Evolutionary conservation across 2,113 vertebrate species (phyloP), one percentile per base, ranked within the genome.

Genomic region (Pygoscelis antarcticus): DNA sequence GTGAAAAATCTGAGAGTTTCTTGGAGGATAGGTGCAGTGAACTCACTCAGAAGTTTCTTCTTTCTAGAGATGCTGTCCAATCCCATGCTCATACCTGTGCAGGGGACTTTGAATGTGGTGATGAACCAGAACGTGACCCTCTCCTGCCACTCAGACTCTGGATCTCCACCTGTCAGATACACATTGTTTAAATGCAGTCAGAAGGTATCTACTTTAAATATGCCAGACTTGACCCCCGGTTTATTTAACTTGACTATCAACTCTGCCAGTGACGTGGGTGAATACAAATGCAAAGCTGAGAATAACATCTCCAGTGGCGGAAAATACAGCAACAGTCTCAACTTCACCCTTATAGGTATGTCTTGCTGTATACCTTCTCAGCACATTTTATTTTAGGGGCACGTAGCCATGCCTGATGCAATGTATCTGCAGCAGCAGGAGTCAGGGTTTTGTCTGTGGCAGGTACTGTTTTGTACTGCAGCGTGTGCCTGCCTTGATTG

Each of bases 251-350:
- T 96, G 44, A 97, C 71, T 13, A 96, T 98, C 83, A 93, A 58
- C 46, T 97, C 83, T 64, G 62, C 38, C 80, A n/a, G 22, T 0
- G 96, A 98, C 3, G 1, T 52, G 29, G 98, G 98, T 8, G 93
- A 97, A 79, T 98, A 98, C 96, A 98, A 98, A 89, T 98, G 98
- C 97, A 98, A 98, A 97, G 96, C 71, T 36, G 26, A 90, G 64
- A 25, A 36, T 11, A 64, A 46, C 22, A 40, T 9, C 71, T 20
- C 16, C 66, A 44, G 27, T 4, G 42, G 13, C 0, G 4, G 14
- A 10, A 96, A 77, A 97, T 98, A 98, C 52, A 98, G 98, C 77
- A 70, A 2, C 1, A 38, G 66, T 29, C 75, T 98, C 92, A 89
- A 6, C 49, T 97, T 98, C 90, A 93, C 23, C 5, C 30, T 97